Evolutionary conservation across 2,113 vertebrate species (phyloP).

Genomic region (Pungitius pungitius): DNA sequence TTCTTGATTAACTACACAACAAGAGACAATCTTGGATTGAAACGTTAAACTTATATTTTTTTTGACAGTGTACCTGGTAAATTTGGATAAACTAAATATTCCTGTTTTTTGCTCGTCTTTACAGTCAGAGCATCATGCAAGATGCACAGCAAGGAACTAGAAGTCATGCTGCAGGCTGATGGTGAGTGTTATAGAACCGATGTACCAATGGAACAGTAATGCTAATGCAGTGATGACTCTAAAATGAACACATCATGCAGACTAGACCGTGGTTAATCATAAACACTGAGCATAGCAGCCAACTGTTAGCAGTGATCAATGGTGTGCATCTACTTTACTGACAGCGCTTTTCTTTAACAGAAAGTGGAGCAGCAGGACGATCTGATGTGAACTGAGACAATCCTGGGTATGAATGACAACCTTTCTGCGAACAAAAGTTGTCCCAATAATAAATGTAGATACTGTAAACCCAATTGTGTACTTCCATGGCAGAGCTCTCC

Average conservation of each 20-base stretch:
- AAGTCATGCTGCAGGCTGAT: not conserved
- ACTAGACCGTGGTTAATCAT: constrained; percentile 51
- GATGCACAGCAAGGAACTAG: not conserved
- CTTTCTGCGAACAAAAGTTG: not conserved
- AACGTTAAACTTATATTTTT: too few relatives aligned
- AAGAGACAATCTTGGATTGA: not conserved
- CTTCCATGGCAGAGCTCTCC: constrained; percentile 73
- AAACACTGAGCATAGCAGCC: constrained; percentile 39
- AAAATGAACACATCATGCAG: constrained; percentile 71
- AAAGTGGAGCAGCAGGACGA: not conserved
- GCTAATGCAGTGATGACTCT: constrained; percentile 37
- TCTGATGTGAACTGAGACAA: fast-evolving
- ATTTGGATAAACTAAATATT: too few relatives aligned
- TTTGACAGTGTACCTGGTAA: too few relatives aligned
- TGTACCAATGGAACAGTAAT: fast-evolving
- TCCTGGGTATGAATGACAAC: too few relatives aligned
- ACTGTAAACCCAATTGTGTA: constrained; percentile 72
- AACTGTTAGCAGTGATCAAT: fast-evolving
- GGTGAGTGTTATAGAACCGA: not conserved
- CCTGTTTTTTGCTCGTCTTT: not conserved
- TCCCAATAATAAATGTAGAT: not conserved
- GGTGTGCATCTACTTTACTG: too few relatives aligned
- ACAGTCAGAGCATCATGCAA: not conserved
- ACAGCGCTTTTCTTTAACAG: too few relatives aligned
- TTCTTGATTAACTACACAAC: too few relatives aligned